Evolutionary conservation across 2,888 invertebrate genomes (phyloP).

Genomic region (Rhyacophila evoluta): DNA sequence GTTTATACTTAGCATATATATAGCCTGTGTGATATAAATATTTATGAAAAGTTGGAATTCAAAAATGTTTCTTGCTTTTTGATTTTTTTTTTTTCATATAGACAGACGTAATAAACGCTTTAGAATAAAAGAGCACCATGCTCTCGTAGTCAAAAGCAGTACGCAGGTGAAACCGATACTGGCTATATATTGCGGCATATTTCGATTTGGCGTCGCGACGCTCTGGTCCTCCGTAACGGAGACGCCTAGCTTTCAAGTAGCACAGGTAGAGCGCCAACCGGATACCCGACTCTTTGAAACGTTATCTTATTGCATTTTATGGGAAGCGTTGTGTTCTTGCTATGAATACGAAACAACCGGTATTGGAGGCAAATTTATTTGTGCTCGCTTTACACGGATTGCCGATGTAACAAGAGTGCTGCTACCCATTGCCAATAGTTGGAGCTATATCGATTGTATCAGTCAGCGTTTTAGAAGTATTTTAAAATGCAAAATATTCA

Average conservation of each 20-base stretch:
- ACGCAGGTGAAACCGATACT: conserved; percentile 37
- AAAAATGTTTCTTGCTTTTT: too few relatives aligned
- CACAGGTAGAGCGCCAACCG: conserved; percentile 36
- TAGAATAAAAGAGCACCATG: not conserved
- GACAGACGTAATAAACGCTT: not conserved
- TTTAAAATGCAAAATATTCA: too few relatives aligned
- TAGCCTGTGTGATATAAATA: too few relatives aligned
- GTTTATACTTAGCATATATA: too few relatives aligned
- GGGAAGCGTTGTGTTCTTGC: conserved; percentile 53
- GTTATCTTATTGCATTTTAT: conserved; percentile 68
- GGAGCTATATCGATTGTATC: conserved; percentile 5
- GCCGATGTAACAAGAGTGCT: conserved; percentile 6
- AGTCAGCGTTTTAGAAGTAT: not conserved
- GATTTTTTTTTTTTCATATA: too few relatives aligned
- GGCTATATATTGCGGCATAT: conserved; percentile 44
- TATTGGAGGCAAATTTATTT: conserved; percentile 45
- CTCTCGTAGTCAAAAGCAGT: not conserved
- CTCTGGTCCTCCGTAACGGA: conserved; percentile 26
- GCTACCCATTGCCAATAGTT: conserved; percentile 20
- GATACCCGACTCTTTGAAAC: conserved; percentile 62
- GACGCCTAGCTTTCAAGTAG: conserved; percentile 25
- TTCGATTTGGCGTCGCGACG: conserved; percentile 46
- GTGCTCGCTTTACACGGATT: conserved; percentile 31
- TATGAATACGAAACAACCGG: conserved; percentile 65
- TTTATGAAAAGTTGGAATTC: too few relatives aligned